These are phyloP conservation scores for Bombus ignitus DNA, from an alignment of 1,140 invertebrate species.

Conservation along the genomic window DNA sequence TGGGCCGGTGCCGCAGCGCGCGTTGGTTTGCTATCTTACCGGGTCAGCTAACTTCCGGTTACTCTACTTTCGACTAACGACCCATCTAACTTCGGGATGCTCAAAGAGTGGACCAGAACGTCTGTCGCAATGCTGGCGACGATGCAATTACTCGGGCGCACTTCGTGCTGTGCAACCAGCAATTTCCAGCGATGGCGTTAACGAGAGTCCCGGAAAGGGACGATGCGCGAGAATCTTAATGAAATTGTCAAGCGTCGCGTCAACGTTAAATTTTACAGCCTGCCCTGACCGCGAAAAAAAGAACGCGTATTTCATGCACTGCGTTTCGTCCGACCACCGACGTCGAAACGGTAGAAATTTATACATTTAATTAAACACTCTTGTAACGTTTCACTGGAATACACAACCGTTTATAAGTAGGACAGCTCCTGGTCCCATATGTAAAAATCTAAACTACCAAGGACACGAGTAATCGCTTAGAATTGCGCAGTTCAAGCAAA, in stretches of 20 bases:
- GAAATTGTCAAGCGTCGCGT: slow-evolving; percentile 32
- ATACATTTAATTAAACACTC: too few relatives aligned
- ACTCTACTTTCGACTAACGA: slow-evolving; percentile 47
- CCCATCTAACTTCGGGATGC: slow-evolving; percentile 50
- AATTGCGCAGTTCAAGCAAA: too few relatives aligned
- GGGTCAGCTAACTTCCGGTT: slow-evolving; percentile 51
- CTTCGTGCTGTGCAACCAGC: slow-evolving; percentile 44
- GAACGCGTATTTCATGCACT: neutral
- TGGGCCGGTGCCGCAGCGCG: neutral
- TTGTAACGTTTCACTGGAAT: too few relatives aligned
- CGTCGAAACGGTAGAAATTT: neutral
- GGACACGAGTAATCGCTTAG: too few relatives aligned
- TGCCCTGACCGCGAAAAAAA: neutral
- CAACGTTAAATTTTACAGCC: slow-evolving; percentile 11
- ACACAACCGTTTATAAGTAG: too few relatives aligned
- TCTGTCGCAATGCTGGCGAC: slow-evolving; percentile 40
- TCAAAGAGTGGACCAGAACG: slow-evolving; percentile 50
- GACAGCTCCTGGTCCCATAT: too few relatives aligned
- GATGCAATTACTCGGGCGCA: slow-evolving; percentile 45
- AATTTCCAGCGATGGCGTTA: slow-evolving; percentile 43
- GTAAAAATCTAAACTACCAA: too few relatives aligned
- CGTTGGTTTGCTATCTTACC: neutral
- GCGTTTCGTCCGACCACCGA: neutral
- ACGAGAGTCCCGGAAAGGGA: slow-evolving; percentile 22
- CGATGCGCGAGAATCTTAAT: slow-evolving; percentile 31